Percentiles rank a stretch among this genome's conserved stretches.
These are phyloP conservation scores for Alligator sinensis DNA, from an alignment of 2,113 vertebrate species.

Conservation along the genomic window DNA sequence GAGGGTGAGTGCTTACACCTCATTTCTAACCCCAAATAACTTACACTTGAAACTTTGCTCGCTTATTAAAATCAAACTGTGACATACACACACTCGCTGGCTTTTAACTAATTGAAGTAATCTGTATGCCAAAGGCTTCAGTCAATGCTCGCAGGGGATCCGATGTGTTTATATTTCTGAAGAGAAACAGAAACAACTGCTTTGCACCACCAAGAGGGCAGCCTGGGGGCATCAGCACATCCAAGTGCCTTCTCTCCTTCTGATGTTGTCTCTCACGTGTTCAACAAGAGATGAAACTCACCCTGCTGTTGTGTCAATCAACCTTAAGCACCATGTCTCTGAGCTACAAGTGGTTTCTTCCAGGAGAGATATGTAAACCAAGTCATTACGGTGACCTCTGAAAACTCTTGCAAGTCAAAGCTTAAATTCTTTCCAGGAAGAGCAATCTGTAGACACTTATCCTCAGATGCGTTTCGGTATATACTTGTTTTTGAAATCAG, in stretches of 20 bases:
- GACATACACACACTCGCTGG: neutral
- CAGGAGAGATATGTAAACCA: neutral
- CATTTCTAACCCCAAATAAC: neutral
- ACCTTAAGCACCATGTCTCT: neutral
- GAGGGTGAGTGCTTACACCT: neutral
- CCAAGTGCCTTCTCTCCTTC: neutral
- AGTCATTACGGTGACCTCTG: neutral
- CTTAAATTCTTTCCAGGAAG: conserved; percentile 6
- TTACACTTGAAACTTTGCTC: neutral
- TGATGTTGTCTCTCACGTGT: neutral
- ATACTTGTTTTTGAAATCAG: neutral
- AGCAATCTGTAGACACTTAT: too few relatives aligned
- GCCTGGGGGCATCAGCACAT: neutral
- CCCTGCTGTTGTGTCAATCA: neutral
- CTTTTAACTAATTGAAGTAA: conserved; percentile 25
- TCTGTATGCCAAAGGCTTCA: conserved; percentile 9
- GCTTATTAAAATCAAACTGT: neutral
- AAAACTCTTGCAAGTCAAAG: conserved; percentile 9
- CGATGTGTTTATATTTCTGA: neutral
- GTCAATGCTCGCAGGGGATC: neutral
- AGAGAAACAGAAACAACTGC: neutral
- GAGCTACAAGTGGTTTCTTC: conserved; percentile 4
- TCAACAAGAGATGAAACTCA: neutral
- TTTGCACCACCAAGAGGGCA: neutral
- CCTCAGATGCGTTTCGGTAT: too few relatives aligned